These are phyloP conservation scores for Eilema caniola DNA, from an alignment of 2,888 invertebrate species.

Conservation along the genomic window DNA sequence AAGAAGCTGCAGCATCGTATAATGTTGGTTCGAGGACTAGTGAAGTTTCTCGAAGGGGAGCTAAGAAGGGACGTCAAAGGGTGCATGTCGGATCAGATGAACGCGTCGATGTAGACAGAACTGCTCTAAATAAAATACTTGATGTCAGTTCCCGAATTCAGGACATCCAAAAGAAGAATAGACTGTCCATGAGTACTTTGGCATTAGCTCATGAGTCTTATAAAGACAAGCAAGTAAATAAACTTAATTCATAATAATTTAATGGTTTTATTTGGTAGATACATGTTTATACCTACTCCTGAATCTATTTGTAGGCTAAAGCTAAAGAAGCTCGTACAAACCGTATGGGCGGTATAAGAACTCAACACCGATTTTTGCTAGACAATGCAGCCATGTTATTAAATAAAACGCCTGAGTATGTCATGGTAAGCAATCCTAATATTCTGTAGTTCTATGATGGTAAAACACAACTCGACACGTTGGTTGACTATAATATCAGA, in stretches of 20 bases:
- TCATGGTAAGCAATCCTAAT: slow-evolving; percentile 78
- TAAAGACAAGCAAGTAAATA: slow-evolving; percentile 84
- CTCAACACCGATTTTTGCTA: slow-evolving; percentile 89
- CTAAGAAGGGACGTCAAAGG: slow-evolving; percentile 51
- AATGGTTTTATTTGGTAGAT: slow-evolving; percentile 59
- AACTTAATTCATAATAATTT: slow-evolving; percentile 53
- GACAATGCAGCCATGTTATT: slow-evolving; percentile 88
- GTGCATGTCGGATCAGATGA: slow-evolving; percentile 44
- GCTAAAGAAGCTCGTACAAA: slow-evolving; percentile 87
- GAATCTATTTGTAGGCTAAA: slow-evolving; percentile 81
- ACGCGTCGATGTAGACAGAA: slow-evolving; percentile 71
- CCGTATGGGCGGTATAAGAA: slow-evolving; percentile 78
- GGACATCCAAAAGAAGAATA: slow-evolving; percentile 76
- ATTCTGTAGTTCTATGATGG: too few relatives aligned
- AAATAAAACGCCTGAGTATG: slow-evolving; percentile 82
- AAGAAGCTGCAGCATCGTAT: neutral
- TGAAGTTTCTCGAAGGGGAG: slow-evolving; percentile 51
- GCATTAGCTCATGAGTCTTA: slow-evolving; percentile 78
- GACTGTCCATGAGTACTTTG: slow-evolving; percentile 77
- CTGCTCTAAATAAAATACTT: slow-evolving; percentile 77
- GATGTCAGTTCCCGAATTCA: slow-evolving; percentile 75
- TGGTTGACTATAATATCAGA: neutral
- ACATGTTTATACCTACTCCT: slow-evolving; percentile 24
- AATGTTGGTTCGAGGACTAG: slow-evolving; percentile 49
- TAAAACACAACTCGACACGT: neutral